These are phyloP conservation scores for Muscicapa comitata DNA, from an alignment of 2,797 vertebrate genomes.

Conservation along the genomic window DNA sequence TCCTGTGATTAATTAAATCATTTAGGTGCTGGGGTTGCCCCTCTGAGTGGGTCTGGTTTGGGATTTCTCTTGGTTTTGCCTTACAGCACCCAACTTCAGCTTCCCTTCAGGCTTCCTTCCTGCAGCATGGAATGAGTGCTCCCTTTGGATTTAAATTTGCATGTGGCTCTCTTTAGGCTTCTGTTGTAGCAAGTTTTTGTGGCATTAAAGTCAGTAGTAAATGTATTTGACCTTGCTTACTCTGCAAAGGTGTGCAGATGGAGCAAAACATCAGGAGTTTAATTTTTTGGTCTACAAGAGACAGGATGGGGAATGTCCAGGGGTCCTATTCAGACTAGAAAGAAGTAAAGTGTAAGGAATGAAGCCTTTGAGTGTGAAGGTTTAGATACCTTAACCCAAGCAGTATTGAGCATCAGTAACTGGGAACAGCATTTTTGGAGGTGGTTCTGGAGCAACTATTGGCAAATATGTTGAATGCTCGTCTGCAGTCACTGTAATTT, in stretches of 20 bases:
- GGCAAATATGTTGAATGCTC: neutral
- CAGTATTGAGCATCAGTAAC: neutral
- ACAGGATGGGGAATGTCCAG: neutral
- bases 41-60: neutral
- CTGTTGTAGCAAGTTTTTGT: neutral
- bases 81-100: neutral
- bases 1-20: neutral
- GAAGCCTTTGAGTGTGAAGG: neutral
- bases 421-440: conserved; percentile 33
- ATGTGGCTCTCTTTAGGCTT: neutral
- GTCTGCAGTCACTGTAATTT: neutral
- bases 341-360: neutral
- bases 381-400: neutral
- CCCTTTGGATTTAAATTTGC: neutral
- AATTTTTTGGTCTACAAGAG: neutral
- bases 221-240: neutral
- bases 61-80: neutral
- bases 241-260: neutral
- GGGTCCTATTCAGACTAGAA: neutral
- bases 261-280: neutral
- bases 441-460: neutral
- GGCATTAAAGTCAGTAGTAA: neutral
- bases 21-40: neutral
- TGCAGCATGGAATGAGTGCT: neutral
- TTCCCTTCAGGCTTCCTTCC: neutral